Evolutionary conservation across 2,113 vertebrate genomes (phyloP).

Genomic region (Protobothrops mucrosquamatus): DNA sequence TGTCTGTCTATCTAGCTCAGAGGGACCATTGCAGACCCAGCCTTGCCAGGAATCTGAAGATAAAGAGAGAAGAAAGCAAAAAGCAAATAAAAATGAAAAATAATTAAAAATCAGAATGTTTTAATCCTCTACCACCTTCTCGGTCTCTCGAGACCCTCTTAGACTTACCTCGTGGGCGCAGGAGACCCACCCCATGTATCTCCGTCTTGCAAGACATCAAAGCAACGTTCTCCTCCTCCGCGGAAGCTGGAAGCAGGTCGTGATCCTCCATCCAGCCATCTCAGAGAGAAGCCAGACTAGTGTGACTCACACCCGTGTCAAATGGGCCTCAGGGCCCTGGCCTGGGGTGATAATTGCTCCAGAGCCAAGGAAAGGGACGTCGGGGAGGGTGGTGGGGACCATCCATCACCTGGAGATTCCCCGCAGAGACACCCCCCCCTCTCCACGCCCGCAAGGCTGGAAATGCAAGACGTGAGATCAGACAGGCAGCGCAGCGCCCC

Average conservation of each 20-base stretch:
- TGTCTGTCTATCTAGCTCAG: not conserved
- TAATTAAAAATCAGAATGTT: no score
- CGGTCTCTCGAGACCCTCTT: not conserved
- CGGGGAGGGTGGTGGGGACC: slow-evolving; percentile 46
- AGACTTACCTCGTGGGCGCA: slow-evolving; percentile 56
- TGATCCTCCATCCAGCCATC: slow-evolving; percentile 61
- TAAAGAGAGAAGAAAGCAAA: not conserved
- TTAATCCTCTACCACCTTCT: not conserved
- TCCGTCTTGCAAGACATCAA: slow-evolving; percentile 36
- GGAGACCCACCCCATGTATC: slow-evolving; percentile 41
- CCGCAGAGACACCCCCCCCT: slow-evolving; percentile 54
- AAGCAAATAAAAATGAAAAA: no score
- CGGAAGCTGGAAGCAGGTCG: slow-evolving; percentile 46
- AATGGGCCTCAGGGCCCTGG: slow-evolving; percentile 34
- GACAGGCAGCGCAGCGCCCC: slow-evolving; percentile 54
- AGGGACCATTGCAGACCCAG: no score
- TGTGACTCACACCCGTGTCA: slow-evolving; percentile 39
- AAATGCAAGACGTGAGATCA: slow-evolving; percentile 62
- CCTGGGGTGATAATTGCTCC: slow-evolving; percentile 45
- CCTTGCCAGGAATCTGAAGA: not conserved
- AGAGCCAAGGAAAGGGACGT: slow-evolving; percentile 42
- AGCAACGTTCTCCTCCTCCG: slow-evolving; percentile 19
- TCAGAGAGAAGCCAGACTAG: slow-evolving; percentile 55
- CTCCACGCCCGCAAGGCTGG: slow-evolving; percentile 45
- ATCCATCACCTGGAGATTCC: slow-evolving; percentile 50